These are phyloP conservation scores for Neelides sp. DNA, from an alignment of 1,140 invertebrate genomes.

Conservation along the genomic window DNA sequence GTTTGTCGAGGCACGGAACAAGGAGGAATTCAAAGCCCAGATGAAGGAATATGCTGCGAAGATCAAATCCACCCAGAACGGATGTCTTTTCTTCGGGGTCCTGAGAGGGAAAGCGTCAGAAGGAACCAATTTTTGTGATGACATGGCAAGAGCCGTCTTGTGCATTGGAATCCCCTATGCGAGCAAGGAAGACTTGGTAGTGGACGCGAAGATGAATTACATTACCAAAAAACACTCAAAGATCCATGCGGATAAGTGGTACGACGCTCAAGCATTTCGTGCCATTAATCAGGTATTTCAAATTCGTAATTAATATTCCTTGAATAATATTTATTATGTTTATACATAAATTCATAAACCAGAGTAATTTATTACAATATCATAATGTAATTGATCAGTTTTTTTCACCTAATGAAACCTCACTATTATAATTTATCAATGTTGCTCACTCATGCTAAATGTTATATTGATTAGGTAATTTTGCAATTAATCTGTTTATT, in stretches of 20 bases:
- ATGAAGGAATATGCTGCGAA: constrained; percentile 38
- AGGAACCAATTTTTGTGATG: constrained; percentile 49
- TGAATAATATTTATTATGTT: too few relatives aligned
- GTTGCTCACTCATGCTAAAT: too few relatives aligned
- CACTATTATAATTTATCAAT: too few relatives aligned
- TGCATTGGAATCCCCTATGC: constrained; percentile 18
- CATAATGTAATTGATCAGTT: too few relatives aligned
- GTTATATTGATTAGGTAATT: too few relatives aligned
- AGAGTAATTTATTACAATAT: too few relatives aligned
- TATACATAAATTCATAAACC: too few relatives aligned
- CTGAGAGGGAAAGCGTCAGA: constrained; percentile 48
- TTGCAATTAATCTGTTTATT: too few relatives aligned
- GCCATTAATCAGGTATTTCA: constrained; percentile 40
- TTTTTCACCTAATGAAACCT: too few relatives aligned
- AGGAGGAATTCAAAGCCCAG: constrained; percentile 36
- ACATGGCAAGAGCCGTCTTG: constrained; percentile 47
- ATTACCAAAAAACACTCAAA: constrained; percentile 1
- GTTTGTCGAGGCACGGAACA: constrained; percentile 13
- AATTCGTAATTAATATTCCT: too few relatives aligned
- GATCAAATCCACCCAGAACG: constrained; percentile 8
- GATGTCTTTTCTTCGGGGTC: constrained; percentile 44
- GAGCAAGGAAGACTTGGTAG: not conserved
- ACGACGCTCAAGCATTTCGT: constrained; percentile 43
- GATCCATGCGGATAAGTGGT: constrained; percentile 43
- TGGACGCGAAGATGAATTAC: constrained; percentile 9